A percentile compares a stretch with the other conserved stretches of the same genome.
Conservation (phyloP, 2,113 vertebrate genomes). For the Petroica traversi region DNA sequence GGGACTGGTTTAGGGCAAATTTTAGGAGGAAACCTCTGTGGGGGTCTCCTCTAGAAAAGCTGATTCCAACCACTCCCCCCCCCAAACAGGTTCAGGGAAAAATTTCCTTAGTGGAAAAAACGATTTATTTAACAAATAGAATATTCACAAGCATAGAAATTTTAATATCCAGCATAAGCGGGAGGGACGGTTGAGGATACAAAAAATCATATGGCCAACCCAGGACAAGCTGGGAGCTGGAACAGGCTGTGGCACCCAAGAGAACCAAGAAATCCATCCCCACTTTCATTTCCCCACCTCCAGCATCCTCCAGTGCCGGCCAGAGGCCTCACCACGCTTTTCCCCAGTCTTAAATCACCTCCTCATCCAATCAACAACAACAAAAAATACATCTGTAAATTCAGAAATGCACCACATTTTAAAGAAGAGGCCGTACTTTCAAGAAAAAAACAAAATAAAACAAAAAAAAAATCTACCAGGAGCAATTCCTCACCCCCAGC, state of each 20-base stretch:
- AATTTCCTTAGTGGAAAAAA: no score
- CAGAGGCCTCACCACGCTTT: neutral
- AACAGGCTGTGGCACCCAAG: neutral
- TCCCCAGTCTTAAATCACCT: neutral
- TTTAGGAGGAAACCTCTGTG: no score
- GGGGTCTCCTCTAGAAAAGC: no score
- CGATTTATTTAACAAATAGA: no score
- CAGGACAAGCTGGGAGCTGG: neutral
- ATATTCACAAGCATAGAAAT: no score
- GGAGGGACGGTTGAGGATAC: no score
- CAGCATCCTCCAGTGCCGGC: neutral
- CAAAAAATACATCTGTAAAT: accelerated
- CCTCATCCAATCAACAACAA: neutral
- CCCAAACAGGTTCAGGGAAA: no score
- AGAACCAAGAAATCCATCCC: neutral
- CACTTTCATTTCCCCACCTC: accelerated
- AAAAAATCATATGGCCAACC: no score
- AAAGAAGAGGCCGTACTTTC: neutral
- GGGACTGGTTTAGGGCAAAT: no score
- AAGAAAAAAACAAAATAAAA: neutral
- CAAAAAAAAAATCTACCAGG: neutral
- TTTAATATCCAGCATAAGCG: no score
- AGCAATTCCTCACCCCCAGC: neutral
- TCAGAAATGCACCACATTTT: neutral
- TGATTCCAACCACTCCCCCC: no score